Percentiles rank a stretch among this genome's conserved stretches.
Evolutionary conservation across 2,113 vertebrate species (phyloP).

Genomic region (Nannospalax galili): DNA sequence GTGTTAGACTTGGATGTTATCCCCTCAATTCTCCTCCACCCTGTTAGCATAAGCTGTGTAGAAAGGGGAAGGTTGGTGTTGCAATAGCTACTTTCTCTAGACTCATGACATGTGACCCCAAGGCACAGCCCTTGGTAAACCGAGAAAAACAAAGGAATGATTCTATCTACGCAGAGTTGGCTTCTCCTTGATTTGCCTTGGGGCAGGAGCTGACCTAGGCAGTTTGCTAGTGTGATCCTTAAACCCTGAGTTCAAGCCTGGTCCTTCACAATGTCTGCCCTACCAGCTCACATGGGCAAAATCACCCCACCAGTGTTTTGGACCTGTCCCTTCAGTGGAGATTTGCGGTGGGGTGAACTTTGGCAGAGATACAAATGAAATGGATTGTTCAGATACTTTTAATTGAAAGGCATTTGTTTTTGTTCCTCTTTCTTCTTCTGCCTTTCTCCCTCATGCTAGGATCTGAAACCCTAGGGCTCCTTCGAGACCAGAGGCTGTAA

Average conservation of each 20-base stretch:
- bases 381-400: conserved; percentile 46
- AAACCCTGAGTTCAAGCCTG: neutral
- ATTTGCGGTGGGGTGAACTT: neutral
- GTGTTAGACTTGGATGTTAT: neutral
- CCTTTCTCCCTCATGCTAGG: neutral
- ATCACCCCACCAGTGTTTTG: neutral
- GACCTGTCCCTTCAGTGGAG: neutral
- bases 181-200: conserved; percentile 34
- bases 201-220: neutral
- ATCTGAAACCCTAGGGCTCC: conserved; percentile 34
- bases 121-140: conserved; percentile 39
- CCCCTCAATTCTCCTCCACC: neutral
- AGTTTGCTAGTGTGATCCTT: neutral
- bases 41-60: conserved; percentile 16
- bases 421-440: conserved; percentile 46
- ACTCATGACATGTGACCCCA: conserved; percentile 61
- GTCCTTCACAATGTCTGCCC: neutral
- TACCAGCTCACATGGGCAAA: neutral
- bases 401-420: conserved; percentile 62
- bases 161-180: conserved; percentile 51
- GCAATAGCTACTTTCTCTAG: conserved; percentile 51
- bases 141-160: conserved; percentile 62
- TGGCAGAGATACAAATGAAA: conserved; percentile 12
- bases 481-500: conserved; percentile 35
- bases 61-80: conserved; percentile 23